phyloP scores from a whole-genome alignment of 1,140 invertebrate species.

The Saccostrea glomerata region DNA sequence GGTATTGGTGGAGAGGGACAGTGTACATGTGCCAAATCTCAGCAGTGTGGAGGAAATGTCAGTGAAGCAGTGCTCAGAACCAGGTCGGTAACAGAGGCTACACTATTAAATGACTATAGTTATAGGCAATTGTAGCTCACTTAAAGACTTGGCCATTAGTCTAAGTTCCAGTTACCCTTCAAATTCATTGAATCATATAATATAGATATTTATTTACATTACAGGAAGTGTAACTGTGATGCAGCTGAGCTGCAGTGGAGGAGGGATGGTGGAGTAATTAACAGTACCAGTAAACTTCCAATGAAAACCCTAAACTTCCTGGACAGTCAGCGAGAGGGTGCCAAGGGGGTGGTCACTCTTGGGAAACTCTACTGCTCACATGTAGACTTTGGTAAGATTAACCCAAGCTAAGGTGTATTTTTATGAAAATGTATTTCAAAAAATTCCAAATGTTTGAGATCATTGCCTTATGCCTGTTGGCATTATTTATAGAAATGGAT shows the following conservation, averaged over 20 bases:
- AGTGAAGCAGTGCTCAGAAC: slow-evolving; percentile 25
- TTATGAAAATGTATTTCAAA: too few species aligned
- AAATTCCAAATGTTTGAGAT: too few species aligned
- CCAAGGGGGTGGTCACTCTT: slow-evolving; percentile 59
- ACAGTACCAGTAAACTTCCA: slow-evolving; percentile 57
- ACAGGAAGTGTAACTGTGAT: slow-evolving; percentile 73
- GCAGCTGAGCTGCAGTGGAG: slow-evolving; percentile 61
- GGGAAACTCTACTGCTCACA: slow-evolving; percentile 66
- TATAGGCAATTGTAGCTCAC: too few species aligned
- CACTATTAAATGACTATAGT: too few species aligned
- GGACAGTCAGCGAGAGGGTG: slow-evolving; percentile 20
- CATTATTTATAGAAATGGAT: too few species aligned
- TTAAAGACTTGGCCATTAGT: too few species aligned
- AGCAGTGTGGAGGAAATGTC: slow-evolving; percentile 59
- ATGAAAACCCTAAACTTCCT: slow-evolving; percentile 53
- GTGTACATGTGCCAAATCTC: slow-evolving; percentile 62
- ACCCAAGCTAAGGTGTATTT: too few species aligned
- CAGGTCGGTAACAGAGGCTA: slow-evolving; percentile 47
- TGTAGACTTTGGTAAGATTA: slow-evolving; percentile 62
- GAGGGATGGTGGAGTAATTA: slow-evolving; percentile 66
- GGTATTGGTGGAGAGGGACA: slow-evolving; percentile 48
- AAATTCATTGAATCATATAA: too few species aligned
- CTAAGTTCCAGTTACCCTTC: too few species aligned
- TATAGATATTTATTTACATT: neutral
- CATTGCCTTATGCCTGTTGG: too few species aligned